Evolutionary conservation across 2,113 vertebrate genomes (phyloP).

Genomic region (Vireo altiloquus): DNA sequence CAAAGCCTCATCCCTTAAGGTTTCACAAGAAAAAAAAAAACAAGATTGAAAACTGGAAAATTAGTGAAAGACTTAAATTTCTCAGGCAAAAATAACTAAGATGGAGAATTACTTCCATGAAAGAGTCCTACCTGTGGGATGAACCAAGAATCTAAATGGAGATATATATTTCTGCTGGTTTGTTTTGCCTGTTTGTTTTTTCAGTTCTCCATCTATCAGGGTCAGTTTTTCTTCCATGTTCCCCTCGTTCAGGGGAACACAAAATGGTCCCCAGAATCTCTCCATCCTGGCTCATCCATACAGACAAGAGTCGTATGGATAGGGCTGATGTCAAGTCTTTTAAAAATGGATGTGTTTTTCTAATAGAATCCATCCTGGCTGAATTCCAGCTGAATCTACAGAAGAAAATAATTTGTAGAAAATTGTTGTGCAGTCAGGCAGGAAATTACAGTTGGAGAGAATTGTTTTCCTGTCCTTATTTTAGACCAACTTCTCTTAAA

Average conservation of each 20-base stretch:
- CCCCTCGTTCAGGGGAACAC: background rate
- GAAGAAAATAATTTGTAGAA: constrained; percentile 36
- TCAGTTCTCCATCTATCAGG: rapidly evolving
- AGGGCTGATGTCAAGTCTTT: background rate
- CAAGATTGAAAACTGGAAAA: background rate
- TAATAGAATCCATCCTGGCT: background rate
- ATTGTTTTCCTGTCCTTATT: constrained; percentile 50
- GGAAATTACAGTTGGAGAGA: constrained; percentile 57
- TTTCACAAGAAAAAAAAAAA: background rate
- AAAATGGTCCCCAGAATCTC: background rate
- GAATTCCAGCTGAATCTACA: constrained; percentile 41
- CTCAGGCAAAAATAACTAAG: background rate
- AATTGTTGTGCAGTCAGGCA: constrained; percentile 66
- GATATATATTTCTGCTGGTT: background rate
- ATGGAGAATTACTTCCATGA: background rate
- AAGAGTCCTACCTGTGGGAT: background rate
- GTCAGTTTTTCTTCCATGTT: background rate
- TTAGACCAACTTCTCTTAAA: constrained; percentile 50
- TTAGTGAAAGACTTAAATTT: background rate
- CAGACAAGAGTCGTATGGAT: rapidly evolving
- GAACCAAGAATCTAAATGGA: background rate
- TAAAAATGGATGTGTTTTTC: constrained; percentile 3
- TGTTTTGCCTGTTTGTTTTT: background rate
- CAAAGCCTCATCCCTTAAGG: background rate
- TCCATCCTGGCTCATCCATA: background rate